These are phyloP conservation scores for Thumatha senex DNA, from an alignment of 2,888 invertebrate genomes.

Conservation along the genomic window DNA sequence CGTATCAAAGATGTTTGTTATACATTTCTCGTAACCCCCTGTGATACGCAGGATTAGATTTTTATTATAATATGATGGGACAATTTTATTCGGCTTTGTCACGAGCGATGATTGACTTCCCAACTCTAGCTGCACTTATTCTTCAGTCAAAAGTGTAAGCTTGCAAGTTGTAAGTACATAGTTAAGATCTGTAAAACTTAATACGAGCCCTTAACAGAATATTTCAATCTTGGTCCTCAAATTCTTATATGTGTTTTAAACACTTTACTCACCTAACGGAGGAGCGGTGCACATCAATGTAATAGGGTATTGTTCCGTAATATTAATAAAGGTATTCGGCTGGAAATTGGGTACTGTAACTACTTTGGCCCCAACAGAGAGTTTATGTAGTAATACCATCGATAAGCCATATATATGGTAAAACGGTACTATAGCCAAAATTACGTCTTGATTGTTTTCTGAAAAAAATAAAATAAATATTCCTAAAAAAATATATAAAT, in stretches of 20 bases:
- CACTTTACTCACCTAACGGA: conserved; percentile 84
- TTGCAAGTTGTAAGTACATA: too few relatives aligned
- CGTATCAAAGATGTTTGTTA: too few relatives aligned
- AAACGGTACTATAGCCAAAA: conserved; percentile 87
- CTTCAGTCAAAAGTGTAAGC: too few relatives aligned
- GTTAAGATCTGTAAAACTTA: neutral
- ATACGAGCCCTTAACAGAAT: neutral
- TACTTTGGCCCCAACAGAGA: conserved; percentile 84
- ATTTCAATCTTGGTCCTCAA: neutral
- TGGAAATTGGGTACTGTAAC: conserved; percentile 89
- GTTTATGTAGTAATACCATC: conserved; percentile 79
- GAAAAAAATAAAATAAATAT: neutral
- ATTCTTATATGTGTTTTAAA: neutral
- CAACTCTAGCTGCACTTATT: too few relatives aligned
- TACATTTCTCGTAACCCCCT: too few relatives aligned
- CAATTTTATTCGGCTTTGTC: too few relatives aligned
- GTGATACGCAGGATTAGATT: too few relatives aligned
- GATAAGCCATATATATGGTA: conserved; percentile 90
- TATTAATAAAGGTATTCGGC: conserved; percentile 85
- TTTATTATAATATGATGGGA: too few relatives aligned
- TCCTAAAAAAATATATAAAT: neutral
- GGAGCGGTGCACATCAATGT: conserved; percentile 87
- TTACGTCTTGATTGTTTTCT: conserved; percentile 81
- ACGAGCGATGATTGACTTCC: too few relatives aligned
- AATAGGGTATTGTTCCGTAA: conserved; percentile 84